Evolutionary conservation across 2,797 vertebrate species (phyloP), one percentile per base, ranked within the genome.

Genomic region (Psittacula derbiana): DNA sequence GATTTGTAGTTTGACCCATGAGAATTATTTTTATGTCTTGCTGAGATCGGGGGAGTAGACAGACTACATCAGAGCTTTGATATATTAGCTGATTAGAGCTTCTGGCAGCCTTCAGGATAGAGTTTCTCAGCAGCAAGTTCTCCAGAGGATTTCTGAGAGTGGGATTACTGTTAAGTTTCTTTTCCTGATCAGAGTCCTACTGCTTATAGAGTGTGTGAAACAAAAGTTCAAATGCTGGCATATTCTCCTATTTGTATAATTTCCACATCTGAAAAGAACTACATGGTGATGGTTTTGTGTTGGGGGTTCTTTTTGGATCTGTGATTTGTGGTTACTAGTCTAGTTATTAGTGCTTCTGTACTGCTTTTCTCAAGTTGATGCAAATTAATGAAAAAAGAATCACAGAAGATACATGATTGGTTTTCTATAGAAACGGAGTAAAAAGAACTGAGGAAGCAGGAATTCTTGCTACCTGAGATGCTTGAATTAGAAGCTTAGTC

Each of bases 21-120:
- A 79, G 95, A 93, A 66, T 84, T 49, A 8, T 57, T 96, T 92
- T 91, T 96, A 94, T 93, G 87, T 93, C 89, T 94, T 88, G 50
- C 58, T 88, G 82, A 82, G 65, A 18, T 9, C 0, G 0, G 46
- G 69, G 40, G 25, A 79, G 76, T 57, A 81, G 85, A 73, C 91
- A 84, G 67, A 66, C 92, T 86, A 10, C 55, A 36, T 85, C 71
- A 30, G 43, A 84, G 36, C 85, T 95, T 88, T 96, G 95, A 95
- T 92, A 64, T 84, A 90, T 88, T 87, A 91, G 80, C 93, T 95
- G 92, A 91, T 92, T 73, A 86, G 66, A 90, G 76, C 82, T 95
- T 80, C 82, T 96, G 96, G 89, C 92, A 95, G 85, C 80, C 46
- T 71, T 92, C 76, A 70, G 82, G 55, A 70, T 16, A 18, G 80